phyloP scores from a whole-genome alignment of 2,888 invertebrate species.

The Metallyticus violacea region DNA sequence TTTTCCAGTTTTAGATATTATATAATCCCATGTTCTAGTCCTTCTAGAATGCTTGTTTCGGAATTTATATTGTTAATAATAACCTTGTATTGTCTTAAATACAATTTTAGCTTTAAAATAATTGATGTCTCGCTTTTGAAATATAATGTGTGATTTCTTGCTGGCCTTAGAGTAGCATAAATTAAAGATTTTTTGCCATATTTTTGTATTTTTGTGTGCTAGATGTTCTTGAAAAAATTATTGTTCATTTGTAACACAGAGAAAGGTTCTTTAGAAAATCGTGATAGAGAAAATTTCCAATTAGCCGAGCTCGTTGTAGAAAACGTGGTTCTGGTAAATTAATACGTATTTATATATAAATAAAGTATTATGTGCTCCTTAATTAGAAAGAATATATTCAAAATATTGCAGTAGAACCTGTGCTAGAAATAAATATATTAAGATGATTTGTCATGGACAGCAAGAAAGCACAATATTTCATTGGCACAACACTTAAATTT shows the following conservation, averaged over 20 bases:
- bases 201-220: neutral
- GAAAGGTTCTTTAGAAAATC: neutral
- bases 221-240: neutral
- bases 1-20: neutral
- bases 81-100: neutral
- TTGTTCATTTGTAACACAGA: no score
- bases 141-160: conserved; percentile 8
- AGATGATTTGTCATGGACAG: neutral
- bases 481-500: neutral
- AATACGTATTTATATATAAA: no score
- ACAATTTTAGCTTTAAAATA: conserved; percentile 4
- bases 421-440: neutral
- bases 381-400: neutral
- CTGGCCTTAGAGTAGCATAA: neutral
- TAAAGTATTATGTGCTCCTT: neutral
- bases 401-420: neutral
- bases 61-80: neutral
- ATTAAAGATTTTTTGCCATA: neutral
- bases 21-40: conserved; percentile 1
- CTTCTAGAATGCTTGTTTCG: conserved; percentile 3
- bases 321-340: no score
- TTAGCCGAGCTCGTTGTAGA: no score
- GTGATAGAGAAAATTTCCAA: no score
- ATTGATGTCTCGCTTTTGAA: neutral
- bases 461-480: neutral